These are phyloP conservation scores for Epizoanthus rinbou DNA, from an alignment of 92 coral and sea anemone species.

Conservation along the genomic window DNA sequence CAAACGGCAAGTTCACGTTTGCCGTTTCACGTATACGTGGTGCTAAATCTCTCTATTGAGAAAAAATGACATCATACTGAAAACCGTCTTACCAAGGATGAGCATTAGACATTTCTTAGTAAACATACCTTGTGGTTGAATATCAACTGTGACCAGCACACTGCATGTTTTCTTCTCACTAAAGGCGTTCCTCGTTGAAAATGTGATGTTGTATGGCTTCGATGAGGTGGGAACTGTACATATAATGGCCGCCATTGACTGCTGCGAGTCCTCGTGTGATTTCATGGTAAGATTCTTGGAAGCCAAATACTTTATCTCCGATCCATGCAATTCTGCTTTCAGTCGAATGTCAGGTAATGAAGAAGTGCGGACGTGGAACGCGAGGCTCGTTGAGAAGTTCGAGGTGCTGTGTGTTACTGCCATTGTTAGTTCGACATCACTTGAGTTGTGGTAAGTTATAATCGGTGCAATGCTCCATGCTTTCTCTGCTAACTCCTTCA, in stretches of 20 bases:
- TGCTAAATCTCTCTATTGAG: too few species aligned
- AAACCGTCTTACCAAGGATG: too few species aligned
- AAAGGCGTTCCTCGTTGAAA: not conserved
- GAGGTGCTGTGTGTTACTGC: not conserved
- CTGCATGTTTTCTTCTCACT: not conserved
- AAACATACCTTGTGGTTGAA: not conserved
- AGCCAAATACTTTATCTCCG: not conserved
- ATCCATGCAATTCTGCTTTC: slow-evolving; percentile 9
- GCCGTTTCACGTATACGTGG: too few species aligned
- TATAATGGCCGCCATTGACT: not conserved
- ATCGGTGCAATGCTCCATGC: not conserved
- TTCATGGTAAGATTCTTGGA: not conserved
- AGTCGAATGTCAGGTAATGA: not conserved
- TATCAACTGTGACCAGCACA: not conserved
- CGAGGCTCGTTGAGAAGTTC: slow-evolving; percentile 7
- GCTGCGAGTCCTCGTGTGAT: not conserved
- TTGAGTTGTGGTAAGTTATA: not conserved
- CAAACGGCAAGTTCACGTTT: too few species aligned
- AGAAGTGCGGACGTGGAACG: not conserved
- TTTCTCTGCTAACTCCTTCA: too few species aligned
- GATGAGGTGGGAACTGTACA: slow-evolving; percentile 16
- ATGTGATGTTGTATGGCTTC: slow-evolving; percentile 13
- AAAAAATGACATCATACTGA: too few species aligned
- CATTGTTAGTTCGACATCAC: not conserved
- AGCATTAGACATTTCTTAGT: too few species aligned